A percentile compares a stretch with the other conserved stretches of the same genome.
Conservation (phyloP, 1,140 invertebrate species). For the Colletes latitarsis region DNA sequence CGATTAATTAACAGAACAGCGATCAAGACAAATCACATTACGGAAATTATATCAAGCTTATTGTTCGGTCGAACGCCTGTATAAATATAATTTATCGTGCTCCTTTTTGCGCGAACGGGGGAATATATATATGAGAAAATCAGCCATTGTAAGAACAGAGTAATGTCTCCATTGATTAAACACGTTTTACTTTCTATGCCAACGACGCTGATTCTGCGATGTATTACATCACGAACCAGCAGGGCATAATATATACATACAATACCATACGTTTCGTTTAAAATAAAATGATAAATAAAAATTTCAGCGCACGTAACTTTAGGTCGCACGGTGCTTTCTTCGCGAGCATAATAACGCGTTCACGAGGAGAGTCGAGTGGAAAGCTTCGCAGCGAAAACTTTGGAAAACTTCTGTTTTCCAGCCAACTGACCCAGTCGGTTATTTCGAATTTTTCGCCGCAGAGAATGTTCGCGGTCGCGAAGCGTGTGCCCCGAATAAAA, state of each 20-base stretch:
- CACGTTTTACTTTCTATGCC: constrained; percentile 56
- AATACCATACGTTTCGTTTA: constrained; percentile 8
- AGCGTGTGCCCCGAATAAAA: not conserved
- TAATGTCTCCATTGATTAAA: constrained; percentile 56
- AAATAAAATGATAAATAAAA: constrained; percentile 24
- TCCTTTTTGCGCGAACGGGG: not conserved
- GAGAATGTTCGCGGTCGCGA: not conserved
- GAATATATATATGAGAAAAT: constrained; percentile 14
- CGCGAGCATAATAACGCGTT: constrained; percentile 32
- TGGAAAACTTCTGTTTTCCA: constrained; percentile 25
- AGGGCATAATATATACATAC: constrained; percentile 3
- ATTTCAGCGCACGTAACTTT: not conserved
- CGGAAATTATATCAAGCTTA: not conserved
- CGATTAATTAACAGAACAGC: not conserved
- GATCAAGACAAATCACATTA: not conserved
- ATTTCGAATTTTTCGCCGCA: constrained; percentile 18
- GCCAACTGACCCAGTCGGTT: constrained; percentile 13
- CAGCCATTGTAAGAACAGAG: constrained; percentile 24
- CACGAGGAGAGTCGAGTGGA: constrained; percentile 15
- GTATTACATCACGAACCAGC: constrained; percentile 34
- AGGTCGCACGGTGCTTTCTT: constrained; percentile 22
- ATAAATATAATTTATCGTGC: not conserved
- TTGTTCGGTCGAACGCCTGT: too few species aligned
- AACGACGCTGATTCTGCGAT: constrained; percentile 38
- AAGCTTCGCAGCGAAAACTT: constrained; percentile 36